Percentiles rank a stretch among this genome's conserved stretches.
Conservation (phyloP, 2,888 invertebrate species). For the Zonitis immaculata region DNA sequence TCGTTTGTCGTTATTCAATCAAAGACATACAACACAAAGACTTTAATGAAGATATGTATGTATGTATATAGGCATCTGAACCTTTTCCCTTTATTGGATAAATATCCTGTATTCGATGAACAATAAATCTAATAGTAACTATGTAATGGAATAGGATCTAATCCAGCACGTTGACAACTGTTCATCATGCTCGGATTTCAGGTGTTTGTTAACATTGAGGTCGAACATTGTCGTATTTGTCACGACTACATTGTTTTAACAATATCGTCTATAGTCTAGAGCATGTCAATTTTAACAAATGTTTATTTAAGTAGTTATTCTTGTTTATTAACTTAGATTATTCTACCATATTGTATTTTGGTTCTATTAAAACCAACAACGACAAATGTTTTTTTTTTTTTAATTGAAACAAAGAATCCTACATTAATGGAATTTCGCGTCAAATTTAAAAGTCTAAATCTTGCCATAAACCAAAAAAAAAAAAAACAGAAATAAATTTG, state of each 20-base stretch:
- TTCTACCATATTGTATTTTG: constrained; percentile 7
- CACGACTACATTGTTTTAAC: constrained; percentile 10
- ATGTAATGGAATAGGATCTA: constrained; percentile 11
- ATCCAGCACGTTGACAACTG: constrained; percentile 15
- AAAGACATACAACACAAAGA: neutral
- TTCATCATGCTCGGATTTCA: constrained; percentile 17
- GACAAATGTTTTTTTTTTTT: constrained; percentile 1
- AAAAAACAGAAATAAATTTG: constrained; percentile 21
- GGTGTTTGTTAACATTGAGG: constrained; percentile 15
- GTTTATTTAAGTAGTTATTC: constrained; percentile 13
- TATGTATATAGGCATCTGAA: neutral
- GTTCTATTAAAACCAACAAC: neutral
- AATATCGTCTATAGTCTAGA: constrained; percentile 7
- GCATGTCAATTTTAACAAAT: constrained; percentile 11
- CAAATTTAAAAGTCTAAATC: constrained; percentile 15
- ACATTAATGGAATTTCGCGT: neutral
- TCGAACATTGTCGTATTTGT: constrained; percentile 12
- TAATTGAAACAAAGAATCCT: neutral
- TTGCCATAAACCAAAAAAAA: neutral
- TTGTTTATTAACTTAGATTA: constrained; percentile 12
- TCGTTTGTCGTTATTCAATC: neutral
- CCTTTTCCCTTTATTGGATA: neutral
- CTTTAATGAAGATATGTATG: neutral
- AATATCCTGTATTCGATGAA: neutral
- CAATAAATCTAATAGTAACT: constrained; percentile 12